Conservation (phyloP, 2,888 invertebrate species). For the Pomacea canaliculata region DNA sequence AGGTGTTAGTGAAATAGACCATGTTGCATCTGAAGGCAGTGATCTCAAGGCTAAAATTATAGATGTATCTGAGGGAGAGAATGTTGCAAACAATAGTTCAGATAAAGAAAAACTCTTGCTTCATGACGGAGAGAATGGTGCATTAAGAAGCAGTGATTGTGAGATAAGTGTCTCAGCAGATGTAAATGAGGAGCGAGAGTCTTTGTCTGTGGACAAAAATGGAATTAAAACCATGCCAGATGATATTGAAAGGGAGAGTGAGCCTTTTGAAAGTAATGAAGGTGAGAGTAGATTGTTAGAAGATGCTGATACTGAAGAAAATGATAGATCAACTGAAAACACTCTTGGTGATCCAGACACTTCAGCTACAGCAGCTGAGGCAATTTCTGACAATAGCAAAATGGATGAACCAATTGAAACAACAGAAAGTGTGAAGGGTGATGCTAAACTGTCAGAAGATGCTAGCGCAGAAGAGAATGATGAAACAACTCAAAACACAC, state of each 20-base stretch:
- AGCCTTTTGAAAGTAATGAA: background rate
- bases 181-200: background rate
- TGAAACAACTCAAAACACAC: no score
- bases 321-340: no score
- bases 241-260: background rate
- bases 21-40: background rate
- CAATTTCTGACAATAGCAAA: no score
- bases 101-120: conserved; percentile 9
- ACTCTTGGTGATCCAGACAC: no score
- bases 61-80: background rate
- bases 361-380: no score
- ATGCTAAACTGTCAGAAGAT: no score
- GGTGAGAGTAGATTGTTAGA: background rate
- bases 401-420: no score
- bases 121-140: no score
- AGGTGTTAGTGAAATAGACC: background rate
- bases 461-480: no score
- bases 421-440: no score
- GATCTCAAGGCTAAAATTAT: background rate
- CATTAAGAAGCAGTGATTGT: conserved; percentile 19
- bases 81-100: background rate
- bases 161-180: conserved; percentile 2
- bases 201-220: background rate
- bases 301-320: background rate
- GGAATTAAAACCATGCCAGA: background rate